phyloP scores from a whole-genome alignment of 92 coral and sea anemone genomes.

The Paragorgia papillata region DNA sequence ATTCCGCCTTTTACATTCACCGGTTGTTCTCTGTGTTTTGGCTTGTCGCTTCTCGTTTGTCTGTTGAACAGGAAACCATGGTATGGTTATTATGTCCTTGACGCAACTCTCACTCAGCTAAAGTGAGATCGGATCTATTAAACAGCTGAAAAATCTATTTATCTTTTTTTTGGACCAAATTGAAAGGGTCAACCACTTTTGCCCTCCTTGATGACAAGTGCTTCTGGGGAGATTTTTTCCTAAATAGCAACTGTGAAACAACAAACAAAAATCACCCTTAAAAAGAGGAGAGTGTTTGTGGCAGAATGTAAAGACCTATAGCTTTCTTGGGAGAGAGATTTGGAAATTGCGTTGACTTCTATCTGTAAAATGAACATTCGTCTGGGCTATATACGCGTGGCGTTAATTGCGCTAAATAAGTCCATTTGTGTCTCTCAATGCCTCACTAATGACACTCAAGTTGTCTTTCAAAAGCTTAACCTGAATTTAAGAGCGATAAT shows the following conservation, averaged over 20 bases:
- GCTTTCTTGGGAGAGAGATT: not conserved
- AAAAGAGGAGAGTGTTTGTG: no score
- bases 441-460: not conserved
- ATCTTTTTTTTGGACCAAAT: not conserved
- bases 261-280: not conserved
- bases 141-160: not conserved
- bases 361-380: no score
- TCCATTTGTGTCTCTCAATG: slow-evolving; percentile 1
- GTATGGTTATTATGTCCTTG: not conserved
- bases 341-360: not conserved
- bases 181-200: not conserved
- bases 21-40: not conserved
- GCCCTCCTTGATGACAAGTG: not conserved
- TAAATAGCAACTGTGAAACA: not conserved
- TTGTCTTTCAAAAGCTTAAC: slow-evolving; percentile 3
- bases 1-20: no score
- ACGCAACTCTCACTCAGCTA: not conserved
- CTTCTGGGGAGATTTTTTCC: not conserved
- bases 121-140: not conserved
- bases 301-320: no score
- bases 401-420: slow-evolving; percentile 8
- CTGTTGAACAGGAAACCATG: slow-evolving; percentile 2
- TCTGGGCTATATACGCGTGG: not conserved
- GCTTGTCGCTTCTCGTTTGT: not conserved
- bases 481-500: not conserved